A percentile compares a stretch with the other conserved stretches of the same genome.
Conservation (phyloP, 2,113 vertebrate species). For the cattle (Bos taurus) region ARS-UCD2.0 NC_037339.1:46711501-46712000, state of each 20-base stretch:
- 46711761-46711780: background rate
- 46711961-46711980: background rate
- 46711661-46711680: background rate
- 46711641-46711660: background rate
- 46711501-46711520: background rate
- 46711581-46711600: background rate
- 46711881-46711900: background rate
- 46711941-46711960: background rate
- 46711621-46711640: background rate
- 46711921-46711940: background rate
- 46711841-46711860: background rate
- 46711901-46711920: background rate
- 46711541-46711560: background rate
- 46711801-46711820: background rate
- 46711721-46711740: background rate
- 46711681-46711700: background rate
- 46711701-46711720: background rate
- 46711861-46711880: background rate
- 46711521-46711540: background rate
- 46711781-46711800: background rate
- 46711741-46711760: background rate
- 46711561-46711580: background rate
- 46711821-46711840: background rate
- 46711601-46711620: background rate
- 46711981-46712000: background rate